phyloP scores from a whole-genome alignment of 1,140 invertebrate genomes.

The Melanaphis sacchari region DNA sequence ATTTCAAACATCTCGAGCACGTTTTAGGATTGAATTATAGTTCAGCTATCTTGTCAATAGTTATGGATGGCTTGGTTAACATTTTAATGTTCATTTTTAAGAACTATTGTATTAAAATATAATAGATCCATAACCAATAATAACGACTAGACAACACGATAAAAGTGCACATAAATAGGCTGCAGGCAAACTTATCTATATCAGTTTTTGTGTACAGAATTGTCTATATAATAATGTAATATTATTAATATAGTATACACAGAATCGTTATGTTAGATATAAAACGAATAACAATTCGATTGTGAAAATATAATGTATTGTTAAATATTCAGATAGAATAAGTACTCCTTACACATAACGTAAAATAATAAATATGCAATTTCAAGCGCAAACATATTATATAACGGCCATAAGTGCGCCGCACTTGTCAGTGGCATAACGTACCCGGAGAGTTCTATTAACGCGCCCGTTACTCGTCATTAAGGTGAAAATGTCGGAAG shows the following conservation, averaged over 20 bases:
- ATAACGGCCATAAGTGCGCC: not conserved
- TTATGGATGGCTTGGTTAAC: not conserved
- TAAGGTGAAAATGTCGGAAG: not conserved
- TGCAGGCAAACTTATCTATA: not conserved
- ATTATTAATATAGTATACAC: not conserved
- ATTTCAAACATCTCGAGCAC: not conserved
- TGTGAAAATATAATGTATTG: not conserved
- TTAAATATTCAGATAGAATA: not conserved
- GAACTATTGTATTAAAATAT: not conserved
- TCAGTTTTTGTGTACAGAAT: not conserved
- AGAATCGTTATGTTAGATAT: not conserved
- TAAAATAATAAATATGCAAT: not conserved
- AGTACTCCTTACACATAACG: not conserved
- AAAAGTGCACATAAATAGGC: not conserved
- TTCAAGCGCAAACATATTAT: not conserved
- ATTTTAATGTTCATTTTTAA: not conserved
- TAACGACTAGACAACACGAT: not conserved
- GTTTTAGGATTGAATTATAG: not conserved
- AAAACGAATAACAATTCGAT: not conserved
- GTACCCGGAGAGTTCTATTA: not conserved
- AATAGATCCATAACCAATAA: not conserved
- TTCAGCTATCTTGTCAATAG: not conserved
- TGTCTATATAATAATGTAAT: not conserved
- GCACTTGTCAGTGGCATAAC: not conserved
- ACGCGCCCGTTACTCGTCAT: not conserved